Percentiles rank a stretch among this genome's conserved stretches.
Evolutionary conservation across 2,797 vertebrate genomes (phyloP).

Genomic region (Premnoplex brunnescens): DNA sequence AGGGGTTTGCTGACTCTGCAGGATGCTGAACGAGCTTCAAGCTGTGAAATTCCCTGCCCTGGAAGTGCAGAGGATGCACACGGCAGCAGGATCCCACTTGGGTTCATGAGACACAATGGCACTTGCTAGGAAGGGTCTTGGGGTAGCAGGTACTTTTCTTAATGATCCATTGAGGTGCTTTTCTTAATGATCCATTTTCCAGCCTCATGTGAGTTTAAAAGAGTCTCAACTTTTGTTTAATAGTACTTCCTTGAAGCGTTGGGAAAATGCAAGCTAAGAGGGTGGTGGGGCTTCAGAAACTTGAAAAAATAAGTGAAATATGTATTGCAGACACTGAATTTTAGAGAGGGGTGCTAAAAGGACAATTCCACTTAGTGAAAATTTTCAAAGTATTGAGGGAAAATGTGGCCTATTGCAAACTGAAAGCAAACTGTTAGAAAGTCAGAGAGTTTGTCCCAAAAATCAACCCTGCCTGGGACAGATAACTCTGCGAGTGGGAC

Average conservation of each 20-base stretch:
- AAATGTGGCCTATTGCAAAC: background rate
- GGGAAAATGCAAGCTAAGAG: background rate
- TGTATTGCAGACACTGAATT: background rate
- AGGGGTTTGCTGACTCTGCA: too few species aligned
- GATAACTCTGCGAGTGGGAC: background rate
- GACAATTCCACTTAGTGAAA: background rate
- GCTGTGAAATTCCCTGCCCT: background rate
- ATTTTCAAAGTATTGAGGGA: background rate
- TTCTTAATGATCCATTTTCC: background rate
- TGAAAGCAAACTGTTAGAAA: background rate
- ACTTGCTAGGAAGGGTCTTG: background rate
- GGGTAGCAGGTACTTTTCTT: background rate
- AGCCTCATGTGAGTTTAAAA: background rate
- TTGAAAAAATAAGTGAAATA: background rate
- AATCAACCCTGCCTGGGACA: background rate
- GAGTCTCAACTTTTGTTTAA: background rate
- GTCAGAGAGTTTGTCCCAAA: background rate
- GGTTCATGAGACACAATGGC: accelerated
- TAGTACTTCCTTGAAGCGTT: background rate
- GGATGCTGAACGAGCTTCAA: background rate
- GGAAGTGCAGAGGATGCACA: background rate
- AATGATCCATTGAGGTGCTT: background rate
- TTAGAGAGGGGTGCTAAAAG: background rate
- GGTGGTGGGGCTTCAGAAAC: background rate
- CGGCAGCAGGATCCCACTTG: background rate